Base-by-base conservation (phyloP, 2,113 vertebrate genomes). In the Puntigrus tetrazona region DNA sequence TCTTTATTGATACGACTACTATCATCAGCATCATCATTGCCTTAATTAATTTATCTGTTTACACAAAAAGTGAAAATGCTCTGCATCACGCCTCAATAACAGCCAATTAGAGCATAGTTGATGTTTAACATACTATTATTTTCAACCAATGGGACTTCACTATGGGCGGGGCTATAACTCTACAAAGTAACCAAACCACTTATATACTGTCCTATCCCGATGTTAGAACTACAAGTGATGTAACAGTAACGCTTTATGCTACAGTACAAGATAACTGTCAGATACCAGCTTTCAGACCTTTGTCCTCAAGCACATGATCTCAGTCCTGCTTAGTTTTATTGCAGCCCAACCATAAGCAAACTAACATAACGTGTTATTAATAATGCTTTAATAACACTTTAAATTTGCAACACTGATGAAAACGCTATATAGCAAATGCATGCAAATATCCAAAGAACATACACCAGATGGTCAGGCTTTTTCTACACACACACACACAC, bases 211-310 rank as follows among this genome's bases (percentile, higher is more conserved):
- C 16, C 31, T 10, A 3, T 9, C 31, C 4, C 7, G 8, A 36
- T 34, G 16, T 36, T 36, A 36, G 8, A 72, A 43, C 22, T n/a
- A 72, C 69, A 43, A 16, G 5, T 72, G 69, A n/a, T n/a, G 1
- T 25, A 38, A 14, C 22, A 14, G 10, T 43, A 5, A 72, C 10
- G 27, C 69, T 43, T 1, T 72, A 43, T 43, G 11, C 38, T 7
- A 16, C 52, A n/a, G 52, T n/a, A 20, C 69, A 72, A 25, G 69
- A 72, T 43, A 41, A 14, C n/a, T 7, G 22, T 38, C 36, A 72
- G 22, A 72, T 25, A 43, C 70, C n/a, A 73, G n/a, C 11, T 73
- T 11, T 61, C 59, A 16, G 38, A 73, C 69, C 69, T 73, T 73
- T 73, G 69, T 43, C n/a, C 36, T 43, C 13, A 73, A 43, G n/a